These are phyloP conservation scores for Ophiothrix spiculata DNA, from an alignment of 35 echinoderm and acorn worm genomes.

Conservation along the genomic window DNA sequence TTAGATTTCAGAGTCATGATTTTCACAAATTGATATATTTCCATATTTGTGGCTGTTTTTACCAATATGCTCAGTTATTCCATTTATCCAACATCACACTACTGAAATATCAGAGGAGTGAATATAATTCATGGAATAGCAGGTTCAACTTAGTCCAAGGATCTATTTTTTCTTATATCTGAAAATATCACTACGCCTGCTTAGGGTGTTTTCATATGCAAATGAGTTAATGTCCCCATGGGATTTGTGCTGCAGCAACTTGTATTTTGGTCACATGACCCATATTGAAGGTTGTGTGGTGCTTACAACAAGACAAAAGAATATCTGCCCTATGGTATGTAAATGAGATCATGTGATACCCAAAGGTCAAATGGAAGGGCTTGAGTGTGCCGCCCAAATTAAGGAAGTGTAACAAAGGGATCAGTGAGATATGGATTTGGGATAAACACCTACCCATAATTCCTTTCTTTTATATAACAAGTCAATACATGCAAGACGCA, in stretches of 20 bases:
- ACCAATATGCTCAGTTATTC: no score
- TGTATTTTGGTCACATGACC: neutral
- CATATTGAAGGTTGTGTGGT: neutral
- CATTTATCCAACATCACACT: no score
- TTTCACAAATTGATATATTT: no score
- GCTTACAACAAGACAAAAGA: neutral
- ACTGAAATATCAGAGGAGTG: no score
- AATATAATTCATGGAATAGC: no score
- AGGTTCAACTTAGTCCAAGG: no score
- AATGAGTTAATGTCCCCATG: neutral
- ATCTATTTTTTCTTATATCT: neutral
- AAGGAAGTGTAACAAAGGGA: neutral
- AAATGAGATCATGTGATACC: neutral
- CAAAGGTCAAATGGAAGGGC: neutral
- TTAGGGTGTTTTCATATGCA: neutral
- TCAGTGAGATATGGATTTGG: neutral
- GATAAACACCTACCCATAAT: neutral
- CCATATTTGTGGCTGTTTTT: no score
- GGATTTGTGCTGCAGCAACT: neutral
- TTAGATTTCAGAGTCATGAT: no score
- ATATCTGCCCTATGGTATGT: neutral
- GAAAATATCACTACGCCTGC: neutral
- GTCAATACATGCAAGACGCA: neutral
- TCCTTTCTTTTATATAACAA: neutral
- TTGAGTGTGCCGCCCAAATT: neutral